These are phyloP conservation scores for Philereme transversata DNA, from an alignment of 2,888 invertebrate genomes.

Conservation along the genomic window DNA sequence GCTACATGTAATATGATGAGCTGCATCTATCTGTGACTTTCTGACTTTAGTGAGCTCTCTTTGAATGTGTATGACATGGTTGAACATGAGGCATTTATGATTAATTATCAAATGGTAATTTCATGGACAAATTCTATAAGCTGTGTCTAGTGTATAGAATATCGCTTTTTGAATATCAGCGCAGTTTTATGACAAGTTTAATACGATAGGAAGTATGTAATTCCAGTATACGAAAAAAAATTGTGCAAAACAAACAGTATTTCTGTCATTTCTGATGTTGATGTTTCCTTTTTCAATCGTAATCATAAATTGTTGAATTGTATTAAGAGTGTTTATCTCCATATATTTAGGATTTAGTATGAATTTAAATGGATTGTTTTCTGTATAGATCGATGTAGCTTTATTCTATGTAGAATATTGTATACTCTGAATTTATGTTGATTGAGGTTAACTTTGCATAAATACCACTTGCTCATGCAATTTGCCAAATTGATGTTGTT, in stretches of 20 bases:
- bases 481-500: conserved; percentile 28
- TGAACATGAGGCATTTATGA: conserved; percentile 59
- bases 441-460: conserved; percentile 16
- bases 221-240: conserved; percentile 3
- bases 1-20: conserved; percentile 61
- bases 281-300: background rate
- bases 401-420: background rate
- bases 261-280: background rate
- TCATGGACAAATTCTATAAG: conserved; percentile 55
- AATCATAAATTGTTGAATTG: background rate
- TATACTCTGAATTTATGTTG: background rate
- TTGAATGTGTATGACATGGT: conserved; percentile 47
- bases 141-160: conserved; percentile 42
- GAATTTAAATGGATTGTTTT: background rate
- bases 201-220: conserved; percentile 3
- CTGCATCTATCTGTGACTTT: conserved; percentile 28
- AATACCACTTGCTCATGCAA: conserved; percentile 33
- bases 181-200: conserved; percentile 1
- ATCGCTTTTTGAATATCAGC: conserved; percentile 3
- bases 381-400: conserved; percentile 5
- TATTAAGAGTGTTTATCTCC: background rate
- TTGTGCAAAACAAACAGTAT: conserved; percentile 7
- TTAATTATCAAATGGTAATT: conserved; percentile 47
- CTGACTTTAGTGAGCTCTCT: conserved; percentile 54
- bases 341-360: background rate